These are phyloP conservation scores for Ictalurus furcatus DNA, from an alignment of 2,113 vertebrate genomes.

Conservation along the genomic window DNA sequence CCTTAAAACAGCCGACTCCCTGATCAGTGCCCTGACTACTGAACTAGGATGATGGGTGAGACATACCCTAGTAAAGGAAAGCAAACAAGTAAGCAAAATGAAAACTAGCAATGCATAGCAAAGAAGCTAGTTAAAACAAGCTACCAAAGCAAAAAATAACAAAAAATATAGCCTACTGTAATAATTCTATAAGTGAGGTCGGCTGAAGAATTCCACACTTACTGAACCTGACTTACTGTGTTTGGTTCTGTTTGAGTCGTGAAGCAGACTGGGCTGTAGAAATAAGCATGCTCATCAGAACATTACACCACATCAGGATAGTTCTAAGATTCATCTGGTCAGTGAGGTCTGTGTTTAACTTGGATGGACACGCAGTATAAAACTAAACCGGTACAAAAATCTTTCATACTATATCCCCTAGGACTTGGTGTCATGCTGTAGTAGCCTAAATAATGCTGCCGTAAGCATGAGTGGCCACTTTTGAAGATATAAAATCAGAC, in stretches of 20 bases:
- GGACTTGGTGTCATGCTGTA: not conserved
- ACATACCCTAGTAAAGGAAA: not conserved
- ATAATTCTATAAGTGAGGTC: not conserved
- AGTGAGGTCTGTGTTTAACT: not conserved
- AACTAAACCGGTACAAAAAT: not conserved
- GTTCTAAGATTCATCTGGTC: not conserved
- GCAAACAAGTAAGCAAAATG: not conserved
- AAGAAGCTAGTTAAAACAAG: not conserved
- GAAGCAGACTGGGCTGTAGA: not conserved
- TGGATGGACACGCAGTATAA: not conserved
- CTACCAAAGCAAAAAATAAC: not conserved
- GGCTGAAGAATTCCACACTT: not conserved
- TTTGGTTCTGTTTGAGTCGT: not conserved
- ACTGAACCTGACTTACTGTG: not conserved
- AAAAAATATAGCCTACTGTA: not conserved
- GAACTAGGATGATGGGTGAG: too few relatives aligned
- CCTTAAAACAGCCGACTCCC: too few relatives aligned
- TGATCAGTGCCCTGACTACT: too few relatives aligned
- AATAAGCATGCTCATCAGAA: not conserved
- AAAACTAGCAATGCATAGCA: not conserved
- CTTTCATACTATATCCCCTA: not conserved
- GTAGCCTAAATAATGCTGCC: not conserved
- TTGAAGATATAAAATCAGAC: not conserved
- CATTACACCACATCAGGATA: not conserved
- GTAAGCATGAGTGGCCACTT: not conserved